phyloP scores from a whole-genome alignment of 2,113 vertebrate genomes.

The Butastur rufipennis region DNA sequence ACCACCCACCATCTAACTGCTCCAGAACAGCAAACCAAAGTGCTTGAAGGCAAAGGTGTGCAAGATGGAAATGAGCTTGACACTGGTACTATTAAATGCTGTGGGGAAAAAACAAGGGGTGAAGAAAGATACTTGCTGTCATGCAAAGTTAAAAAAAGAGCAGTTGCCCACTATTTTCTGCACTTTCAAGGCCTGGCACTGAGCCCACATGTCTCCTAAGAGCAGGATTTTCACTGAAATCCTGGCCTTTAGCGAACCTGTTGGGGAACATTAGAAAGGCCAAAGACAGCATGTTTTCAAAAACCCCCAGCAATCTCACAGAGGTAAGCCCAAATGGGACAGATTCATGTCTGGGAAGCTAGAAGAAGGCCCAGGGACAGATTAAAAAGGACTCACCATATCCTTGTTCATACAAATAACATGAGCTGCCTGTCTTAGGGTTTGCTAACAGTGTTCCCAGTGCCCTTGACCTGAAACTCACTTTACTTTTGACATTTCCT shows the following conservation, averaged over 20 bases:
- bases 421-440: slow-evolving; percentile 35
- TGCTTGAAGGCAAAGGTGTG: not conserved
- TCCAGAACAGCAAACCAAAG: not conserved
- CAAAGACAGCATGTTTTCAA: not conserved
- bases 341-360: not conserved
- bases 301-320: slow-evolving; percentile 5
- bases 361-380: not conserved
- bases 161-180: not conserved
- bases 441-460: slow-evolving; percentile 51
- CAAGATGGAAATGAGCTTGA: not conserved
- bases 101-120: not conserved
- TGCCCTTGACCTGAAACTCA: slow-evolving; percentile 59
- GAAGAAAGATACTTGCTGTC: not conserved
- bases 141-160: not conserved
- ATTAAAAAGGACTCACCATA: slow-evolving; percentile 42
- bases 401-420: slow-evolving; percentile 53
- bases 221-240: slow-evolving; percentile 36
- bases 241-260: not conserved
- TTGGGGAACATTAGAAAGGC: not conserved
- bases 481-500: slow-evolving; percentile 63
- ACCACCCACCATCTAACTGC: not conserved
- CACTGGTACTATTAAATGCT: not conserved
- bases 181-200: not conserved
- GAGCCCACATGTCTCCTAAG: not conserved
- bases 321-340: not conserved